A percentile compares a stretch with the other conserved stretches of the same genome.
Conservation (phyloP, 2,797 vertebrate genomes). For the Cacajao melanocephalus region DNA sequence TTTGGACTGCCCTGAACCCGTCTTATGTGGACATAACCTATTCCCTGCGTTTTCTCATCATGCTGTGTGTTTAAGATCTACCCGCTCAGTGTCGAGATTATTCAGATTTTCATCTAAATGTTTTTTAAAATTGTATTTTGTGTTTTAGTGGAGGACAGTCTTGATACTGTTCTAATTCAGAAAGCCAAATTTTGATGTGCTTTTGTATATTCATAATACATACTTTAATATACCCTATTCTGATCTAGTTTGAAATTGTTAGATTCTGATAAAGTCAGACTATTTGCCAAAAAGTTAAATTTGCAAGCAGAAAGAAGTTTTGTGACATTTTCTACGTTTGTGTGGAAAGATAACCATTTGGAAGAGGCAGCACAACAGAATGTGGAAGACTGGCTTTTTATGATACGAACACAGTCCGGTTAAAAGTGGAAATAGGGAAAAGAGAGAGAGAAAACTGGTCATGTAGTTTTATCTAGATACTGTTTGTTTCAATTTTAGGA, state of each 20-base stretch:
- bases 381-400: neutral
- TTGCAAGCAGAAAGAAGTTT: neutral
- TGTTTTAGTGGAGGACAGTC: constrained; percentile 40
- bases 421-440: neutral
- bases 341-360: neutral
- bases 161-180: constrained; percentile 52
- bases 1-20: constrained; percentile 24
- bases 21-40: neutral
- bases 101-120: constrained; percentile 11
- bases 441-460: neutral
- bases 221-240: constrained; percentile 41
- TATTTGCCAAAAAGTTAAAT: constrained; percentile 31
- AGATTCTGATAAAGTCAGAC: constrained; percentile 31
- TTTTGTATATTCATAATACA: constrained; percentile 30
- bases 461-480: neutral
- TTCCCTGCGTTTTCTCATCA: neutral
- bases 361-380: neutral
- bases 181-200: constrained; percentile 31
- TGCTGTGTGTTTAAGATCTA: neutral
- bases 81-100: neutral
- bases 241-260: constrained; percentile 63
- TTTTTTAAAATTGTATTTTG: constrained; percentile 32
- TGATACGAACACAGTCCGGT: neutral
- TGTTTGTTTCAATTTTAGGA: neutral
- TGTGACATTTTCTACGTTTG: neutral